These are phyloP conservation scores for Nomada lathburiana DNA, from an alignment of 2,888 invertebrate species.

Conservation along the genomic window DNA sequence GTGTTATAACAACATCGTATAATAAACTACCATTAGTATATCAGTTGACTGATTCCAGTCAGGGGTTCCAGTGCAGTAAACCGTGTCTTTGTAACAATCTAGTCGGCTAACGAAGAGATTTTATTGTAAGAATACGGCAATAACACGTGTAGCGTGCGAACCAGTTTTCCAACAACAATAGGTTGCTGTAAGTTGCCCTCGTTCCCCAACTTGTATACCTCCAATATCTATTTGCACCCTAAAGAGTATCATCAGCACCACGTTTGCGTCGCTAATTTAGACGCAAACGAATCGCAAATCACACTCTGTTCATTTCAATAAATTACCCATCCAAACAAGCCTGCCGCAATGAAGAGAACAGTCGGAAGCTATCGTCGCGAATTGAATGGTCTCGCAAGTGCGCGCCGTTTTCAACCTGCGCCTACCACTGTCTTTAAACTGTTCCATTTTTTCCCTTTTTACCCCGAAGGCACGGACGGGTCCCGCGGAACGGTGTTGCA, in stretches of 20 bases:
- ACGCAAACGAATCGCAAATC: background rate
- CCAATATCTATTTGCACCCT: no score
- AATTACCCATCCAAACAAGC: background rate
- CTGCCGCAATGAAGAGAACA: background rate
- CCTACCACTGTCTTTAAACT: constrained; percentile 32
- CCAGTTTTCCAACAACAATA: no score
- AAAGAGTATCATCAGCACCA: background rate
- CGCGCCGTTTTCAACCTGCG: constrained; percentile 15
- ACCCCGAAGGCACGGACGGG: constrained; percentile 42
- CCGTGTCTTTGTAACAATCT: no score
- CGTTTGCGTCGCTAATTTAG: background rate
- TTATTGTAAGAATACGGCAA: no score
- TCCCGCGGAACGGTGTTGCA: constrained; percentile 20
- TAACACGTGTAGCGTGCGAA: no score
- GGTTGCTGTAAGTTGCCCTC: no score
- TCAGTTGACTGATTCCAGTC: no score
- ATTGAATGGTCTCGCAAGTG: constrained; percentile 28
- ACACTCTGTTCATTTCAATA: background rate
- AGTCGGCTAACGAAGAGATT: no score
- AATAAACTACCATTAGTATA: no score
- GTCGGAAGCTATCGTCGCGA: constrained; percentile 20
- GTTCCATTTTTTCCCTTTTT: constrained; percentile 26
- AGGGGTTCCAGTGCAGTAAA: no score
- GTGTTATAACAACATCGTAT: no score
- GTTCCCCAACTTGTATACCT: no score